Conservation (phyloP, 2,113 vertebrate species). For the Gavialis gangeticus region DNA sequence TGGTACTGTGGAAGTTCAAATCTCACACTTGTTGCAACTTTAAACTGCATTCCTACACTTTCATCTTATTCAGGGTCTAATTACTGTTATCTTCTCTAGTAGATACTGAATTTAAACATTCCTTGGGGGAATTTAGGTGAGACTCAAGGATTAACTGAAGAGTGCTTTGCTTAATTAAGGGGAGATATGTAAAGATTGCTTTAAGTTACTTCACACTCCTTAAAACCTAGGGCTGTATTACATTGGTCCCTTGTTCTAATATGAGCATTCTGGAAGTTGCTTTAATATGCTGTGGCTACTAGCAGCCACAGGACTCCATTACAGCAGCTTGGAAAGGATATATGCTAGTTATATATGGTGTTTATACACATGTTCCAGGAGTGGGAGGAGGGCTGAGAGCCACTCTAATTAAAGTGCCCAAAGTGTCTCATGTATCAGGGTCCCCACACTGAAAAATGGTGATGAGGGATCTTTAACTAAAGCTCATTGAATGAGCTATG, state of each 20-base stretch:
- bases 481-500: no score
- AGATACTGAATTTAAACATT: neutral
- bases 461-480: no score
- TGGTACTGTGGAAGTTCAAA: neutral
- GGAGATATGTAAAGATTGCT: neutral
- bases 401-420: no score
- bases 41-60: neutral
- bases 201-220: neutral
- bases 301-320: fast-evolving
- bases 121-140: neutral
- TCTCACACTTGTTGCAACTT: neutral
- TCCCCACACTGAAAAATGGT: no score
- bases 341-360: no score
- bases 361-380: no score
- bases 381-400: no score
- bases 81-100: neutral
- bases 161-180: neutral
- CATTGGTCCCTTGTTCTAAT: neutral
- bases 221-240: neutral
- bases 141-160: neutral
- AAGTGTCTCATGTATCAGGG: no score
- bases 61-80: neutral
- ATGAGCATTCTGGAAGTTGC: neutral
- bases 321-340: neutral
- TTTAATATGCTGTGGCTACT: neutral